Percentiles rank a stretch among this genome's conserved stretches.
Conservation (phyloP, 2,113 vertebrate genomes). For the Gallinago media region DNA sequence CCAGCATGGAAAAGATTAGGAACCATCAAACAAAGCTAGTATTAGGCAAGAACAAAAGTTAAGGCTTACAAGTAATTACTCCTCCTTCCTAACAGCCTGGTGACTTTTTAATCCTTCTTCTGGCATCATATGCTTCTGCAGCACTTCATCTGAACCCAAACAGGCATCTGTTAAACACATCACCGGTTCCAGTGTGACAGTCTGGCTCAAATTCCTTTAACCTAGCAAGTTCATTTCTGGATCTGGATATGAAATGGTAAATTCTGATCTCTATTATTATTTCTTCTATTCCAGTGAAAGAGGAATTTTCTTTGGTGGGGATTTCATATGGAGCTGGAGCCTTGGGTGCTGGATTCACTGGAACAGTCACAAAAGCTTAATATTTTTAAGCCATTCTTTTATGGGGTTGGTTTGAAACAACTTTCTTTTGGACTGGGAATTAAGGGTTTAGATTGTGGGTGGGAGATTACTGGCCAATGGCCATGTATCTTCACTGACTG, state of each 20-base stretch:
- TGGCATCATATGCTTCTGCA: constrained; percentile 21
- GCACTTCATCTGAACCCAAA: constrained; percentile 54
- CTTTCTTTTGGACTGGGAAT: not conserved
- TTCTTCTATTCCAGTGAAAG: not conserved
- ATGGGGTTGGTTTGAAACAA: not conserved
- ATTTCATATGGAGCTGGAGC: constrained; percentile 6
- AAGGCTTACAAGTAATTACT: constrained; percentile 49
- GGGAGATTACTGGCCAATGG: constrained; percentile 2
- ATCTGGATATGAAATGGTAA: not conserved
- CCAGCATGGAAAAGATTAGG: not conserved
- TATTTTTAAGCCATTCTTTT: constrained; percentile 1
- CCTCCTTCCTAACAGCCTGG: constrained; percentile 33
- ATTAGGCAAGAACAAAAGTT: constrained; percentile 46
- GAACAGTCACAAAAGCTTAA: not conserved
- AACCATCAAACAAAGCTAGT: not conserved
- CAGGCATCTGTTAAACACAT: constrained; percentile 55
- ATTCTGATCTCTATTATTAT: constrained; percentile 15
- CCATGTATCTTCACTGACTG: not conserved
- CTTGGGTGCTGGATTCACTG: not conserved
- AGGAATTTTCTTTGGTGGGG: not conserved
- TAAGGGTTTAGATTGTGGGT: not conserved
- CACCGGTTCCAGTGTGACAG: constrained; percentile 1
- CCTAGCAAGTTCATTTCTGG: not conserved
- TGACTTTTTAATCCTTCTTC: constrained; percentile 58
- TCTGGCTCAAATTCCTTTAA: constrained; percentile 36